Conservation (phyloP, 2,888 invertebrate species). For the Drosophila macrospina region DNA sequence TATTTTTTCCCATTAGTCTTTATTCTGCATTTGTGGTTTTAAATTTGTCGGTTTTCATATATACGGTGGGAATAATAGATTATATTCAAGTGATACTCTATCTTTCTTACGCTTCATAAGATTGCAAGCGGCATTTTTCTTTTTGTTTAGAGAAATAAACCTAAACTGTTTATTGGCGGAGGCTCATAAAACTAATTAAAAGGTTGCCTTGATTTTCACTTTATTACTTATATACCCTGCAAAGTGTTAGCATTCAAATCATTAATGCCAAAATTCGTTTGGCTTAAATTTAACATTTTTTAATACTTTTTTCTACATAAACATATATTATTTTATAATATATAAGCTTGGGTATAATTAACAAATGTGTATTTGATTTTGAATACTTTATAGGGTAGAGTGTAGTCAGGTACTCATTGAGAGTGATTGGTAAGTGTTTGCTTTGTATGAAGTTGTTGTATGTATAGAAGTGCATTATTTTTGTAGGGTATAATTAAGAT, state of each 20-base stretch:
- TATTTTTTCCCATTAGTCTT: constrained; percentile 21
- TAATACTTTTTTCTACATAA: too few species aligned
- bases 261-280: neutral
- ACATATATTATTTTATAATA: too few species aligned
- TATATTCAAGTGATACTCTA: neutral
- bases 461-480: constrained; percentile 11
- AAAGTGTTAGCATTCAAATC: neutral
- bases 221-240: constrained; percentile 6
- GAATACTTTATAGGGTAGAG: neutral
- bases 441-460: constrained; percentile 5
- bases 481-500: constrained; percentile 25
- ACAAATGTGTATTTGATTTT: neutral
- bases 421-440: neutral
- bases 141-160: constrained; percentile 31
- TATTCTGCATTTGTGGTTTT: constrained; percentile 6
- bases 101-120: constrained; percentile 12
- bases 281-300: neutral
- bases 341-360: too few species aligned
- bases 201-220: constrained; percentile 24
- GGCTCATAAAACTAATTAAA: constrained; percentile 49
- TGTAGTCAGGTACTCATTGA: neutral
- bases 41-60: neutral
- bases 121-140: constrained; percentile 7
- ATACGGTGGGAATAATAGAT: neutral
- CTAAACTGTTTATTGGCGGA: constrained; percentile 47